Base-by-base conservation (phyloP, 2,888 invertebrate genomes). In the Oxystoma pomonae region DNA sequence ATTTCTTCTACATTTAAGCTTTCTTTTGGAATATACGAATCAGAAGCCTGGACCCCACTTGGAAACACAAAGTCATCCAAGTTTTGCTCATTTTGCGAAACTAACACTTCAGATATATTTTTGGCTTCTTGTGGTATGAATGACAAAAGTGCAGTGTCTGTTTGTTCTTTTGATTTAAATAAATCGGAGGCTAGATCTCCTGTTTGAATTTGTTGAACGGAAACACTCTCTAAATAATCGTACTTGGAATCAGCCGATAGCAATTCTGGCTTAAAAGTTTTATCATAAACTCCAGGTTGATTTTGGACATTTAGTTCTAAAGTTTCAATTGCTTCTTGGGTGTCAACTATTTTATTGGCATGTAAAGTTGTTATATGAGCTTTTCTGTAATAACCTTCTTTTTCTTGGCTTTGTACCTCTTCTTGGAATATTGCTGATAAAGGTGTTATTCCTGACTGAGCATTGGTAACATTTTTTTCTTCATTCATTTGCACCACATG, bases 81-180 rank as follows among this genome's bases (percentile, higher is more conserved):
- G 5, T 56, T 60, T n/a, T 81, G 80, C 81, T 90, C 91, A 71
- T 84, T 86, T 56, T 87, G 82, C 55, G 85, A 84, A 5, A 82
- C 75, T 58, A 85, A 82, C 18, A 86, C 84, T 77, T 91, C 87
- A 21, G 84, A 83, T 16, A 89, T 80, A 49, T 85, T 84, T 20
- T 87, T 81, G 19, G 91, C 89, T 80, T 91, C 88, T 72, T 87
- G 86, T 20, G 87, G 76, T 20, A 85, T 77, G 2, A 91, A 65
- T 2, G 83, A 82, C 0, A 86, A 68, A 52, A 64, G 62, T 12
- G 73, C 75, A 57, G 61, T 64, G 1, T 76, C 76, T 72, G 80
- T 76, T 50, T 78, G 76, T 5, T 76, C 75, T 72, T 80, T 76
- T 35, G 77, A 76, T 70, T 80, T 76, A 62, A 76, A 73, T 18